Conservation (phyloP, 2,113 vertebrate genomes). For the Corythoichthys intestinalis region DNA sequence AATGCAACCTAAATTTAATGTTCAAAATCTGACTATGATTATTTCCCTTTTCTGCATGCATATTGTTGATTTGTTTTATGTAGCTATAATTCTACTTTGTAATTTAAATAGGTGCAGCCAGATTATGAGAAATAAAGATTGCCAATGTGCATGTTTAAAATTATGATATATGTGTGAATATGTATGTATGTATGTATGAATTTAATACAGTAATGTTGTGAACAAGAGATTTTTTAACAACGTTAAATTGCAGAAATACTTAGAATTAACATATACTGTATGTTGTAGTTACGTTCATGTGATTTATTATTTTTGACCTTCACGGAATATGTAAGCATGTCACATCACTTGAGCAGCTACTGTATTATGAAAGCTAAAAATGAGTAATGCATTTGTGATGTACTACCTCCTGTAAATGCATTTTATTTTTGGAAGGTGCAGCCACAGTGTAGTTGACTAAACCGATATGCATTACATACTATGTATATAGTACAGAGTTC, state of each 20-base stretch:
- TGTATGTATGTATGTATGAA: too few species aligned
- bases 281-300: not conserved
- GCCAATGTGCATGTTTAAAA: not conserved
- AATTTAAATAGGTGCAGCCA: too few species aligned
- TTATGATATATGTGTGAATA: not conserved
- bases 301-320: too few species aligned
- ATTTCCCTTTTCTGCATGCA: not conserved
- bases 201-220: not conserved
- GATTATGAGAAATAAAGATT: not conserved
- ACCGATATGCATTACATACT: too few species aligned
- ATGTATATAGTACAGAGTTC: too few species aligned
- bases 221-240: not conserved
- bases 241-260: not conserved
- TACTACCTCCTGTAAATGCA: too few species aligned
- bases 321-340: too few species aligned
- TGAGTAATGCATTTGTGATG: not conserved
- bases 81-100: too few species aligned
- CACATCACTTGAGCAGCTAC: not conserved
- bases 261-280: not conserved
- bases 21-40: not conserved
- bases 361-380: not conserved
- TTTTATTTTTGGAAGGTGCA: too few species aligned
- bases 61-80: not conserved
- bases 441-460: too few species aligned
- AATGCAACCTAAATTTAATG: not conserved